Evolutionary conservation across 2,888 invertebrate species (phyloP).

Genomic region (Sminthurides aquaticus): DNA sequence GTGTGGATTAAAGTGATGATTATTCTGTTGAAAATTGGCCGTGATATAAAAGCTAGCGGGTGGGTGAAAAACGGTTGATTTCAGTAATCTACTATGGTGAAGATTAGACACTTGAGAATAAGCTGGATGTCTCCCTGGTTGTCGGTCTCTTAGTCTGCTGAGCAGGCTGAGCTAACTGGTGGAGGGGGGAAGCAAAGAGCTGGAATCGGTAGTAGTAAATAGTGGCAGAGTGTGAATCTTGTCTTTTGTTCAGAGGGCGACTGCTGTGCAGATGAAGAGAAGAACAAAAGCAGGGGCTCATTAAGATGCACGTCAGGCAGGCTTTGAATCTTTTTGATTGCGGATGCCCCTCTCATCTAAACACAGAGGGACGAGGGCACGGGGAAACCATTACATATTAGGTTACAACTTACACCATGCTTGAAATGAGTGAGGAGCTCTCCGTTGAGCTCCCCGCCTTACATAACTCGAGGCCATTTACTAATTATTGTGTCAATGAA

Average conservation of each 20-base stretch:
- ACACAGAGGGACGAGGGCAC: slow-evolving; percentile 12
- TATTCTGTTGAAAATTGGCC: not conserved
- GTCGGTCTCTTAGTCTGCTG: too few species aligned
- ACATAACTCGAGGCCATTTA: slow-evolving; percentile 36
- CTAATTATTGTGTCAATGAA: slow-evolving; percentile 43
- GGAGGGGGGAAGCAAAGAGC: not conserved
- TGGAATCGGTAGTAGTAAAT: not conserved
- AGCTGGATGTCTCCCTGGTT: too few species aligned
- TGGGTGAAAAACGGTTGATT: too few species aligned
- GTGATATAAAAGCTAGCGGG: too few species aligned
- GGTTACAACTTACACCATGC: slow-evolving; percentile 8
- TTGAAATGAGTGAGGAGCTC: not conserved
- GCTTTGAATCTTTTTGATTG: slow-evolving; percentile 41
- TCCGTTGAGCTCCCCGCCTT: slow-evolving; percentile 8
- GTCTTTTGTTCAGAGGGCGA: not conserved
- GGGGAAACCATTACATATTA: not conserved
- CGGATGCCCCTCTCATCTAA: slow-evolving; percentile 14
- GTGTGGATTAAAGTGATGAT: too few species aligned
- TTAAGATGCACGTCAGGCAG: slow-evolving; percentile 39
- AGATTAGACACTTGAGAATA: not conserved
- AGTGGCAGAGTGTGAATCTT: slow-evolving; percentile 1
- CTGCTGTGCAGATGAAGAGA: slow-evolving; percentile 11
- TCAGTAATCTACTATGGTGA: not conserved
- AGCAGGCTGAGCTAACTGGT: not conserved
- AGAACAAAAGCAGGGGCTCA: slow-evolving; percentile 28